Conservation (phyloP, 2,113 vertebrate genomes). For the Rhabdornis inornatus region DNA sequence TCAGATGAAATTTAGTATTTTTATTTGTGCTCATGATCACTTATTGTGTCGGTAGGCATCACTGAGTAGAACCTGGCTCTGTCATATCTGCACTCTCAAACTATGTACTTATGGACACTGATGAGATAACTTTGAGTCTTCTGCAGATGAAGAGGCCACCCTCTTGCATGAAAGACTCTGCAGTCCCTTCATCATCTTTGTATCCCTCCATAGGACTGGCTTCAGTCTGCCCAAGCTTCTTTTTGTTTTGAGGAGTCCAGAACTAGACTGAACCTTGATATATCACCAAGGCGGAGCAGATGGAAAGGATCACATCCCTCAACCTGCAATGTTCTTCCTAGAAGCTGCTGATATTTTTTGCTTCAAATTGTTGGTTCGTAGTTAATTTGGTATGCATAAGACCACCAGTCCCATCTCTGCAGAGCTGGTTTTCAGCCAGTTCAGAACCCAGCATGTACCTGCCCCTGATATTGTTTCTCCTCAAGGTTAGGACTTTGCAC, state of each 20-base stretch:
- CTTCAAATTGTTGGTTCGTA: background rate
- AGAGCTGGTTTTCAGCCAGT: background rate
- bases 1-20: background rate
- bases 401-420: background rate
- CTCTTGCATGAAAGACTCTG: background rate
- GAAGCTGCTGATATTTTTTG: background rate
- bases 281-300: background rate
- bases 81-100: background rate
- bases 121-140: background rate
- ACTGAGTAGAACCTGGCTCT: background rate
- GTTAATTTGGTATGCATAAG: background rate
- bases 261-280: fast-evolving
- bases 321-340: background rate
- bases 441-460: background rate
- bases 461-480: background rate
- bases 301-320: background rate
- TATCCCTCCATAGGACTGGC: background rate
- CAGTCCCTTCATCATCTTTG: background rate
- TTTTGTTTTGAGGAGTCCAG: background rate
- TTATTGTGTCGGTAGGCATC: background rate
- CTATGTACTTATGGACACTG: background rate
- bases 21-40: background rate
- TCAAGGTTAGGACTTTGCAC: background rate
- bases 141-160: background rate
- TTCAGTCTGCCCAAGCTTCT: background rate